Percentiles rank a stretch among this genome's conserved stretches.
Conservation (phyloP, 2,113 vertebrate species). For the Zingel zingel region DNA sequence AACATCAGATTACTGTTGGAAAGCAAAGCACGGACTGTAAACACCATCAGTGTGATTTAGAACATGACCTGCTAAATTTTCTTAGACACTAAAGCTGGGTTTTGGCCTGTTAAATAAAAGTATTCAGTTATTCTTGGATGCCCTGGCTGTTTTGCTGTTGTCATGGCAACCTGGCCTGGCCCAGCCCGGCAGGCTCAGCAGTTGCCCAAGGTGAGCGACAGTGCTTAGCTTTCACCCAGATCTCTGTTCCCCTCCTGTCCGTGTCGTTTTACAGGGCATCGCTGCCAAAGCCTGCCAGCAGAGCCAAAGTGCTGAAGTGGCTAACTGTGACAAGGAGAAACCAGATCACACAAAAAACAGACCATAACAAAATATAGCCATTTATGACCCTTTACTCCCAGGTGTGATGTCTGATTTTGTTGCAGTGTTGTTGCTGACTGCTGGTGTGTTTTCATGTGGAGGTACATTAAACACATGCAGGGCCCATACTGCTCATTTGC, state of each 20-base stretch:
- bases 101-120: conserved; percentile 5
- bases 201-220: conserved; percentile 74
- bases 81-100: not conserved
- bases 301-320: conserved; percentile 61
- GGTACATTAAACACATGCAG: not conserved
- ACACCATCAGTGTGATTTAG: not conserved
- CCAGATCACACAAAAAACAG: conserved; percentile 15
- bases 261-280: conserved; percentile 76
- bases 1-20: not conserved
- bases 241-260: conserved; percentile 43
- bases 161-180: conserved; percentile 36
- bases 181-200: conserved; percentile 52
- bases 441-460: conserved; percentile 1
- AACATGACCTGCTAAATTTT: not conserved
- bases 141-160: conserved; percentile 21
- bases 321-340: conserved; percentile 50
- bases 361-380: conserved; percentile 9
- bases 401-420: conserved; percentile 11
- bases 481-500: conserved; percentile 1
- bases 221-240: conserved; percentile 72
- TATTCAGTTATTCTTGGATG: not conserved
- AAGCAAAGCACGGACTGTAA: not conserved
- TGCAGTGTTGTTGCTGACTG: conserved; percentile 6
- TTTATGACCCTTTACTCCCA: conserved; percentile 14
- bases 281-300: conserved; percentile 51